Evolutionary conservation across 2,113 vertebrate species (phyloP), one percentile per base, ranked within the genome.

Genomic region (Alexandromys fortis): DNA sequence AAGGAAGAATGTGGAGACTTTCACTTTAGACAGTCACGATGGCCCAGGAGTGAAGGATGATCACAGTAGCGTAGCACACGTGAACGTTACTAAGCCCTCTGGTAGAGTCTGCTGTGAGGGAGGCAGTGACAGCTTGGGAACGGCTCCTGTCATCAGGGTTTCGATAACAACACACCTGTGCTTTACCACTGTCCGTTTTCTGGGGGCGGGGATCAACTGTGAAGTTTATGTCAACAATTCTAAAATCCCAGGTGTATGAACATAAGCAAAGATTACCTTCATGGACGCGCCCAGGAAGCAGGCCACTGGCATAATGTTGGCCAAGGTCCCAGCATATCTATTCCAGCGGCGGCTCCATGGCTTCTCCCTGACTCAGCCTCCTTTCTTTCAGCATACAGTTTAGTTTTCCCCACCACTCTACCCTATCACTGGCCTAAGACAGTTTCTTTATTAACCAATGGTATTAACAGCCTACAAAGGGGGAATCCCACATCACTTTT

Each of bases 91-190:
- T 17, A 67, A 76, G 38, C 2, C 28, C 35, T 77, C 42, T 26
- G 81, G 89, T 7, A 61, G 21, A 86, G 72, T 94, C 76, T 52
- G 65, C 75, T 24, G 49, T 45, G 42, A 9, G 45, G n/a, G 68
- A 0, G 65, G 52, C 9, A 0, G 55, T 76, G 55, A 5, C 17
- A 65, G 30, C 70, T 58, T 76, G 30, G 85, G 68, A 95, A 76
- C 28, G 35, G 76, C 42, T 77, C 38, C 63, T 83, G 55, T 75
- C 78, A 7, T 78, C n/a, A 67, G 1, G 68, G 65, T 93, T 82
- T 93, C 30, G 92, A 85, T 42, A 96, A 85, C n/a, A 96, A 96
- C 68, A 97, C 89, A 97, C 89, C 95, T 95, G 96, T 95, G 70
- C 58, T 90, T 96, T 19, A 24, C 67, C 86, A 68, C 38, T 8